Conservation (phyloP, 2,888 invertebrate species). For the Macrophya annulata region DNA sequence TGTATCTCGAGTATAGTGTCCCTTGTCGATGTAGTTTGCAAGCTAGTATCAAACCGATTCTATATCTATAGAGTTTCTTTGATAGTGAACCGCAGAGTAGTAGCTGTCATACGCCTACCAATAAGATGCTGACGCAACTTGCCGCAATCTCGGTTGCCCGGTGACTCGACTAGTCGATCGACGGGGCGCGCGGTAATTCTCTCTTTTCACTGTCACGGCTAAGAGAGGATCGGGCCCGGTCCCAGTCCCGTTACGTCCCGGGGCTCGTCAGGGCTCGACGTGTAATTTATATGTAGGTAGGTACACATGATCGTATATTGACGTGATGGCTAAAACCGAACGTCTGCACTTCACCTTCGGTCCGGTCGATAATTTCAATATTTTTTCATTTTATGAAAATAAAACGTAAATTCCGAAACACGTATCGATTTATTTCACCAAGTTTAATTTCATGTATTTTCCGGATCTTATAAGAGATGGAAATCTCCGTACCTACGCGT, state of each 20-base stretch:
- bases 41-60: constrained; percentile 47
- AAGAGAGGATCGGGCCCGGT: constrained; percentile 51
- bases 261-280: constrained; percentile 74
- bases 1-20: not conserved
- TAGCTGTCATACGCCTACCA: constrained; percentile 70
- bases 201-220: constrained; percentile 56
- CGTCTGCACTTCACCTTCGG: not conserved
- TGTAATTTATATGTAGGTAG: constrained; percentile 76
- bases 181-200: constrained; percentile 44
- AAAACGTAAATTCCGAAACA: not conserved
- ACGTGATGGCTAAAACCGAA: constrained; percentile 23
- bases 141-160: constrained; percentile 74
- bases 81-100: constrained; percentile 73
- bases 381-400: constrained; percentile 9
- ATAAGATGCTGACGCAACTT: constrained; percentile 77
- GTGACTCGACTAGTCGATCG: constrained; percentile 66
- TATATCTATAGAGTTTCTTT: constrained; percentile 66
- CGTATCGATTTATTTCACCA: not conserved
- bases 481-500: not conserved
- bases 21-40: constrained; percentile 20
- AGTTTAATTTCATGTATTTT: not conserved
- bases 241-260: constrained; percentile 74
- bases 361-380: no score
- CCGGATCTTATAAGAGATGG: not conserved
- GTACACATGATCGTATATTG: not conserved